Percentiles rank a stretch among this genome's conserved stretches.
phyloP scores from a whole-genome alignment of 2,888 invertebrate genomes.

The Acanthosepion pharaonis region DNA sequence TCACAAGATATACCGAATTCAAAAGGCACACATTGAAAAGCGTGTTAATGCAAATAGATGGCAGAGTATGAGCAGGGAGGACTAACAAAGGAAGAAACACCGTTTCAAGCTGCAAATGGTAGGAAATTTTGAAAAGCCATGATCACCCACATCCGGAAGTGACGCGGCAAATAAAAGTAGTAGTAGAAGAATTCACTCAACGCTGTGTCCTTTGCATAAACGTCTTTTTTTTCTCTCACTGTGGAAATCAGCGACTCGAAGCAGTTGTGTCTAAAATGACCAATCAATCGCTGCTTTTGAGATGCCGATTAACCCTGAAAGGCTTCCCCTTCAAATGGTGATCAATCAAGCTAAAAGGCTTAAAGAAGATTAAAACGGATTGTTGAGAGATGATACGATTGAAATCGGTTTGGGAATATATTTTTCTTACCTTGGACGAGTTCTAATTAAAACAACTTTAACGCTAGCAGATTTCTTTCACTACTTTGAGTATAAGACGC shows the following conservation, averaged over 20 bases:
- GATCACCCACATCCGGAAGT: too few species aligned
- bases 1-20: too few species aligned
- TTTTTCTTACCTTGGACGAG: not conserved
- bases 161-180: too few species aligned
- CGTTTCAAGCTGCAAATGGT: too few species aligned
- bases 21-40: too few species aligned
- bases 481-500: not conserved
- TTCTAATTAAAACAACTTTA: not conserved
- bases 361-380: conserved; percentile 10
- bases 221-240: not conserved
- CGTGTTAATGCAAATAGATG: too few species aligned
- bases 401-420: not conserved
- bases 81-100: too few species aligned
- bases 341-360: not conserved
- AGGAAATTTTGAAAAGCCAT: too few species aligned
- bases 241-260: too few species aligned
- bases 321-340: not conserved
- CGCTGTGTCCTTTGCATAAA: not conserved
- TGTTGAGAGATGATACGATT: not conserved
- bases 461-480: not conserved
- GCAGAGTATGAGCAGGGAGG: too few species aligned
- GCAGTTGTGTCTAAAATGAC: not conserved
- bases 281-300: not conserved
- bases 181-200: not conserved
- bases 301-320: not conserved